Conservation (phyloP, 2,888 invertebrate species). For the Peribatodes rhomboidaria region DNA sequence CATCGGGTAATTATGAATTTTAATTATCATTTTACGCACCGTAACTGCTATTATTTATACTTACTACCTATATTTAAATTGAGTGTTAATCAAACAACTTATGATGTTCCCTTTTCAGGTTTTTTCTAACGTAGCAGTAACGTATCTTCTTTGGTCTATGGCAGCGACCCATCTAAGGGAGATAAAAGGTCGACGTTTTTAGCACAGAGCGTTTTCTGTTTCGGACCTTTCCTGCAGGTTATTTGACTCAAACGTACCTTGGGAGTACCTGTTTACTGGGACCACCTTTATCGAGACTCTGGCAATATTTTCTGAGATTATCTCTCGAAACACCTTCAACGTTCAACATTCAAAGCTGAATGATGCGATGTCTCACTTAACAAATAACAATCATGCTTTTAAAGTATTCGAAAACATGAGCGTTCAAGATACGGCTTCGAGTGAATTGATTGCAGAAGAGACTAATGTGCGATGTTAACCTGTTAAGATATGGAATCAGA, state of each 20-base stretch:
- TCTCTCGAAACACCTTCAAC: slow-evolving; percentile 76
- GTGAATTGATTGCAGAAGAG: slow-evolving; percentile 24
- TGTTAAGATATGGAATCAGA: background rate
- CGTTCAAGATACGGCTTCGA: slow-evolving; percentile 27
- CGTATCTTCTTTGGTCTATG: slow-evolving; percentile 71
- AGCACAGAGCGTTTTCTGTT: slow-evolving; percentile 85
- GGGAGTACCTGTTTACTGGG: slow-evolving; percentile 76
- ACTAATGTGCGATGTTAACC: slow-evolving; percentile 22
- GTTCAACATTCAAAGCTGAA: slow-evolving; percentile 68
- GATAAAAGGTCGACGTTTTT: slow-evolving; percentile 86
- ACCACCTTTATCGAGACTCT: slow-evolving; percentile 74
- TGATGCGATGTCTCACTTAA: slow-evolving; percentile 78
- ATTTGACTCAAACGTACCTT: slow-evolving; percentile 81
- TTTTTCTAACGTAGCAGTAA: background rate
- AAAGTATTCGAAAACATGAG: slow-evolving; percentile 49
- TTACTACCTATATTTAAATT: no score
- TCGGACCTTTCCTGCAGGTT: slow-evolving; percentile 79
- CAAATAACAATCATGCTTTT: slow-evolving; percentile 76
- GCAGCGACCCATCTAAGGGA: slow-evolving; percentile 75
- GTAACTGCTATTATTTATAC: background rate
- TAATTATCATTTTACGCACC: slow-evolving; percentile 12
- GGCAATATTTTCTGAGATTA: slow-evolving; percentile 81
- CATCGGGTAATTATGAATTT: slow-evolving; percentile 19
- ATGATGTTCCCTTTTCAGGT: no score
- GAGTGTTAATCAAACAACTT: no score